phyloP scores from a whole-genome alignment of 2,888 invertebrate species.

The Dicycla oo region DNA sequence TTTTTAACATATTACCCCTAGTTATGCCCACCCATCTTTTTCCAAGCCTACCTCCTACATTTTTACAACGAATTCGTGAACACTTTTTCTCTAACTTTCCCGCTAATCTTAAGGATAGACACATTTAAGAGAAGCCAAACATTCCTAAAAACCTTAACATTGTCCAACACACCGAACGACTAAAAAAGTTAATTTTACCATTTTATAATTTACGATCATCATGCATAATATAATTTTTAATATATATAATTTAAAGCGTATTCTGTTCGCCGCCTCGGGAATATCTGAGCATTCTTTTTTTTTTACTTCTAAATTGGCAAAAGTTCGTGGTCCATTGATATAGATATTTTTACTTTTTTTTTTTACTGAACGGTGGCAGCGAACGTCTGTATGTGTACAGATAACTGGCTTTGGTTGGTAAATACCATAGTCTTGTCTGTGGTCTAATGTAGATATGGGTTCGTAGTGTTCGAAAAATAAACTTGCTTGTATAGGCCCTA shows the following conservation, averaged over 20 bases:
- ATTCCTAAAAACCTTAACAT: constrained; percentile 64
- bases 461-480: constrained; percentile 26
- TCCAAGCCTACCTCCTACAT: constrained; percentile 66
- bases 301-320: constrained; percentile 67
- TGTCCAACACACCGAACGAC: constrained; percentile 78
- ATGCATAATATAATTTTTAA: constrained; percentile 66
- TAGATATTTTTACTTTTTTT: constrained; percentile 58
- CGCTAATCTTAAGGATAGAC: constrained; percentile 80
- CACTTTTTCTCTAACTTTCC: constrained; percentile 80
- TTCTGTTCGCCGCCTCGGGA: constrained; percentile 81
- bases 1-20: constrained; percentile 32
- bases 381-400: constrained; percentile 65
- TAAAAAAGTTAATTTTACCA: constrained; percentile 66
- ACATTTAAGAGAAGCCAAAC: constrained; percentile 66
- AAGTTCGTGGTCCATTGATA: constrained; percentile 64
- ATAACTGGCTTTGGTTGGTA: constrained; percentile 64
- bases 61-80: constrained; percentile 74
- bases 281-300: constrained; percentile 69
- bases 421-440: constrained; percentile 57
- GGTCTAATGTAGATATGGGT: constrained; percentile 55
- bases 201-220: constrained; percentile 55
- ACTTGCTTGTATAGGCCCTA: not conserved
- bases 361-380: constrained; percentile 59
- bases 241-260: constrained; percentile 81
- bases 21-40: constrained; percentile 55